phyloP scores from a whole-genome alignment of 1,140 invertebrate species.

The Parapsyche elsis region DNA sequence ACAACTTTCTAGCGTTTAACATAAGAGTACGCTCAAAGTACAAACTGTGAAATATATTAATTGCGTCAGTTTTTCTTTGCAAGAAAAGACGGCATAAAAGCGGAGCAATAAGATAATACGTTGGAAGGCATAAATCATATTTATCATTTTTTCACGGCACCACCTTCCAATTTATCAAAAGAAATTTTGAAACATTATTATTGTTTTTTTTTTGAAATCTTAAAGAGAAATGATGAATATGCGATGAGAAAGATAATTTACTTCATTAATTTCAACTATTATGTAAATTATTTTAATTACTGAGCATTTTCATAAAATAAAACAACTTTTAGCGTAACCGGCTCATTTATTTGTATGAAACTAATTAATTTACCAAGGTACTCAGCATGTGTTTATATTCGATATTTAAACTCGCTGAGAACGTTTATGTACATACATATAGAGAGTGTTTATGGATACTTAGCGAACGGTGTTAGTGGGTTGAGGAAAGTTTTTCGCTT shows the following conservation, averaged over 20 bases:
- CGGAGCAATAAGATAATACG: conserved; percentile 28
- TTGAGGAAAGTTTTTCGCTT: conserved; percentile 25
- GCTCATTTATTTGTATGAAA: too few relatives aligned
- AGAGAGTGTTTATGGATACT: background rate
- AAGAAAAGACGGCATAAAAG: conserved; percentile 4
- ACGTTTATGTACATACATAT: background rate
- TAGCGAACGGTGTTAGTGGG: background rate
- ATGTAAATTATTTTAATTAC: too few relatives aligned
- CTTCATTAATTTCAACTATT: too few relatives aligned
- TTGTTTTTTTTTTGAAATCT: background rate
- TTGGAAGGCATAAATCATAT: conserved; percentile 17
- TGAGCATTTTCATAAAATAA: too few relatives aligned
- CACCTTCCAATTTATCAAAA: conserved; percentile 29
- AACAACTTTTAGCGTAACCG: too few relatives aligned
- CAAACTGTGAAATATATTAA: conserved; percentile 10
- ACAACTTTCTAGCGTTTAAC: too few relatives aligned
- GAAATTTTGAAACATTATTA: background rate
- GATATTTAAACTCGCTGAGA: background rate
- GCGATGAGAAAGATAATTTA: background rate
- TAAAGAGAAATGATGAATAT: conserved; percentile 1
- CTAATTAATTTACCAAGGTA: too few relatives aligned
- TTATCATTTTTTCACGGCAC: conserved; percentile 17
- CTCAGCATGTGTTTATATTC: too few relatives aligned
- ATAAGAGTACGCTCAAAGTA: too few relatives aligned
- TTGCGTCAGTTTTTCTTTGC: conserved; percentile 21